phyloP scores from a whole-genome alignment of 1,140 invertebrate species.

The Chironomus striatipennis region DNA sequence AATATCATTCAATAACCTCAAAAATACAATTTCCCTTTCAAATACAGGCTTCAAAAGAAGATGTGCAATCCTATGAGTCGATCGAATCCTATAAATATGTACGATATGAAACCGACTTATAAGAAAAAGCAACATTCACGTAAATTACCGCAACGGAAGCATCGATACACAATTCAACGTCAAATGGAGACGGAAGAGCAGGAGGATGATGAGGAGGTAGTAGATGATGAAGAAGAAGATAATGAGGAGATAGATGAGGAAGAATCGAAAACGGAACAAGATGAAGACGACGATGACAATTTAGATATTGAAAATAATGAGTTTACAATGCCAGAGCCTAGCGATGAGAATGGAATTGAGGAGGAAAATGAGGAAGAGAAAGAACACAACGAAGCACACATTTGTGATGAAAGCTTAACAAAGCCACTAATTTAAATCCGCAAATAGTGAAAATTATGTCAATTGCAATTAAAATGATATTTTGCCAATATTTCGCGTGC shows the following conservation, averaged over 20 bases:
- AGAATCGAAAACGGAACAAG: background rate
- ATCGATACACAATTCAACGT: background rate
- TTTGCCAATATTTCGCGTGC: background rate
- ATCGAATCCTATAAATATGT: conserved; percentile 4
- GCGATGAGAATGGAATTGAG: background rate
- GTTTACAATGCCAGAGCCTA: no score
- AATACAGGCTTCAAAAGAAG: conserved; percentile 10
- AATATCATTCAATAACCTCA: background rate
- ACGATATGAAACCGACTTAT: background rate
- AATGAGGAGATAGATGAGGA: background rate
- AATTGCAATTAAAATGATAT: conserved; percentile 11
- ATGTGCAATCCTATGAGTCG: conserved; percentile 6
- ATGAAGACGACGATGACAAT: no score
- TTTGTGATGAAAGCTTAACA: background rate
- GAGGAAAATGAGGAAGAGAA: background rate
- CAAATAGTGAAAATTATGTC: conserved; percentile 20
- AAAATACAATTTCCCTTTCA: background rate
- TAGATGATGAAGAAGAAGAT: background rate
- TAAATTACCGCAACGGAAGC: background rate
- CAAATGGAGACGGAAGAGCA: background rate
- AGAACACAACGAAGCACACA: background rate
- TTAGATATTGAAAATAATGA: no score
- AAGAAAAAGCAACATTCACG: background rate
- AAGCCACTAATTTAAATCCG: conserved; percentile 16
- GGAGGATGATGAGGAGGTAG: background rate